Conservation (phyloP, 2,797 vertebrate species). For the Phoxinus dragarum region DNA sequence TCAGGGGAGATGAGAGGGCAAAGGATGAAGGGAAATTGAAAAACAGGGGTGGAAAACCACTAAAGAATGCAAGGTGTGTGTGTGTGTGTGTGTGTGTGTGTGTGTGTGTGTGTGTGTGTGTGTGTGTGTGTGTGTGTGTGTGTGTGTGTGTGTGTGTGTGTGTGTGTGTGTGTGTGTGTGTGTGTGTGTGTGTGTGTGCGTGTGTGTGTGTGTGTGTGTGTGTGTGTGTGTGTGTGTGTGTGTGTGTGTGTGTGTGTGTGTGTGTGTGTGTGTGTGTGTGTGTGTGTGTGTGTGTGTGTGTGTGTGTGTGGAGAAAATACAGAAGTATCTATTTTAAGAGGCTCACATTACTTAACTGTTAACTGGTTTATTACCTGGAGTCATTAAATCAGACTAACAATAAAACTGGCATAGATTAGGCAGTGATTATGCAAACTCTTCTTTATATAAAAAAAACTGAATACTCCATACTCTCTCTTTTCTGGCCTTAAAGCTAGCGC, state of each 20-base stretch:
- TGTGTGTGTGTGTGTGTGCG: background rate
- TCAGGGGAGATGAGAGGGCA: constrained; percentile 21
- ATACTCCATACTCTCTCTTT: background rate
- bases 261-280: background rate
- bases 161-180: background rate
- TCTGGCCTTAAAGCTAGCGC: background rate
- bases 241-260: background rate
- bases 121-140: background rate
- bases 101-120: background rate
- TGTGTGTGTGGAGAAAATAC: constrained; percentile 8
- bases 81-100: background rate
- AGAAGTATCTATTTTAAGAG: constrained; percentile 2
- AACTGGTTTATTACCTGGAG: constrained; percentile 4
- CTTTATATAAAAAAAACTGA: background rate
- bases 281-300: background rate
- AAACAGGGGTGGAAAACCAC: constrained; percentile 4
- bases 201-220: background rate
- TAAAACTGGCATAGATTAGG: constrained; percentile 13
- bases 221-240: background rate
- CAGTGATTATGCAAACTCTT: background rate
- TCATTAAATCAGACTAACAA: constrained; percentile 14
- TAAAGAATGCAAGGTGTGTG: background rate
- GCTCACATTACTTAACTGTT: background rate
- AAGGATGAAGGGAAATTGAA: constrained; percentile 32
- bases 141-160: background rate